A percentile compares a stretch with the other conserved stretches of the same genome.
phyloP scores from a whole-genome alignment of 2,797 vertebrate species.

The Lindbergichthys nudifrons region DNA sequence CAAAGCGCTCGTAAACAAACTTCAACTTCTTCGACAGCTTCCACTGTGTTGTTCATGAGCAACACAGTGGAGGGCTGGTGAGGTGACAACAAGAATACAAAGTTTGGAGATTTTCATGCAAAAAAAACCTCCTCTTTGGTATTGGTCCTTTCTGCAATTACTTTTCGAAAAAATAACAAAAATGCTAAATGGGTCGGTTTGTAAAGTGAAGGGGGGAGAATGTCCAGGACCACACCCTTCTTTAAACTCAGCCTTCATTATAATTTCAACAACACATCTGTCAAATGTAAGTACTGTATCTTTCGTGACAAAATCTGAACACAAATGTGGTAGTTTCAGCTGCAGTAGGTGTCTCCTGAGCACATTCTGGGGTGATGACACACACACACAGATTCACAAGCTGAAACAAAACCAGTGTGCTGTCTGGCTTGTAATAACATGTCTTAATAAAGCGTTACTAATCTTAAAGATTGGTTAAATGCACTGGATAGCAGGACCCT shows the following conservation, averaged over 20 bases:
- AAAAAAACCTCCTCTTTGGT: not conserved
- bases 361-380: too few species aligned
- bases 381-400: too few species aligned
- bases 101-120: not conserved
- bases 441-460: not conserved
- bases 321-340: too few species aligned
- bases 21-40: not conserved
- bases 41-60: not conserved
- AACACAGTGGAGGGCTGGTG: not conserved
- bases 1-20: not conserved
- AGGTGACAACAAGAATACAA: not conserved
- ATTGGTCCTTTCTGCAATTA: slow-evolving; percentile 4
- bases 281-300: too few species aligned
- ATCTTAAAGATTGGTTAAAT: not conserved
- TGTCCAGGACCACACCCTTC: too few species aligned
- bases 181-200: too few species aligned
- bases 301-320: too few species aligned
- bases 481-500: not conserved
- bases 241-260: too few species aligned
- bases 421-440: not conserved
- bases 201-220: too few species aligned
- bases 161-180: not conserved
- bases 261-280: too few species aligned
- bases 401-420: too few species aligned
- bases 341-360: too few species aligned